Evolutionary conservation across 2,797 vertebrate genomes (phyloP).

Genomic region (Paedocypris micromegethes): DNA sequence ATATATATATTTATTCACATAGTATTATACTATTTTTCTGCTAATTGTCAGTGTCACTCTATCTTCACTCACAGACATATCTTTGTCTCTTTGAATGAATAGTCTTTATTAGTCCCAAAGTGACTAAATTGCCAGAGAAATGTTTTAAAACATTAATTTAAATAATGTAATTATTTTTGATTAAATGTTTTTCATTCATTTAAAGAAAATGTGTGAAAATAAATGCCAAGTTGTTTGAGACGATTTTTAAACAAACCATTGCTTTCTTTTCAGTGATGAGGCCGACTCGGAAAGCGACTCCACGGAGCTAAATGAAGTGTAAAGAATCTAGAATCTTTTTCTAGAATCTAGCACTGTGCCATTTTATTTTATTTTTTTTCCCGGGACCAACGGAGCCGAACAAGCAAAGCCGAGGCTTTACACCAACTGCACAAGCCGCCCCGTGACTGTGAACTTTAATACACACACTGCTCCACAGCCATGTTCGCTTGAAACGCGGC

Average conservation of each 20-base stretch:
- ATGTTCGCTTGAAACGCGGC: neutral
- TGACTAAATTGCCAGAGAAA: too few species aligned
- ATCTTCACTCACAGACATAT: too few species aligned
- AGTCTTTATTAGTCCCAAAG: too few species aligned
- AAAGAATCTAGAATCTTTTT: conserved; percentile 45
- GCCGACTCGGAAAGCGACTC: conserved; percentile 81
- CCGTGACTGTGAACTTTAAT: conserved; percentile 31
- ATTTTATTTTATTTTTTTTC: conserved; percentile 42
- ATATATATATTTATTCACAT: too few species aligned
- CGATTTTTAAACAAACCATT: neutral
- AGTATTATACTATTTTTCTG: too few species aligned
- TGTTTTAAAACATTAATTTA: too few species aligned
- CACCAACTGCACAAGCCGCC: conserved; percentile 39
- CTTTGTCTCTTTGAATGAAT: too few species aligned
- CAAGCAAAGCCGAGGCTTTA: conserved; percentile 41
- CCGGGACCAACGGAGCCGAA: conserved; percentile 47
- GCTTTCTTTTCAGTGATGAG: conserved; percentile 60
- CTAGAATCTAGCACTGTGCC: conserved; percentile 16
- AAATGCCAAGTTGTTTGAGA: too few species aligned
- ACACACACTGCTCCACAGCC: neutral
- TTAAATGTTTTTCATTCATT: too few species aligned
- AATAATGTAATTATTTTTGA: too few species aligned
- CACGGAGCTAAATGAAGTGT: conserved; percentile 70
- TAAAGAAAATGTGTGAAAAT: too few species aligned
- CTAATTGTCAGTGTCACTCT: too few species aligned